A percentile compares a stretch with the other conserved stretches of the same genome.
Conservation (phyloP, 2,888 invertebrate species). For the Rhaphigaster nebulosa region DNA sequence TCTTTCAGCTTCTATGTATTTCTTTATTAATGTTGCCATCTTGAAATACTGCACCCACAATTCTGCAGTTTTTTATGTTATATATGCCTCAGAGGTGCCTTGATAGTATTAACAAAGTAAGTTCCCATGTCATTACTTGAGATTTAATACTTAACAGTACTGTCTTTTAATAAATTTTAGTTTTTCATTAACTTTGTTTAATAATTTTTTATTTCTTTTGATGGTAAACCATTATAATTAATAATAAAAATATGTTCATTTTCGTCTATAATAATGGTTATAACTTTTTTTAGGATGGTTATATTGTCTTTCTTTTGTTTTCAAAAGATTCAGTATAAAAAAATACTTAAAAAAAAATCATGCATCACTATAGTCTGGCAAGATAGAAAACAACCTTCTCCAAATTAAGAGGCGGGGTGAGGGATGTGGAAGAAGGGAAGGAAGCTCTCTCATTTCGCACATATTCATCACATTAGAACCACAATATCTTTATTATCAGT, state of each 20-base stretch:
- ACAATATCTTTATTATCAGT: no score
- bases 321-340: neutral
- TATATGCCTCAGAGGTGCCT: no score
- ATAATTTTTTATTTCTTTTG: neutral
- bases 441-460: no score
- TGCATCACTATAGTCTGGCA: no score
- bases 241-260: neutral
- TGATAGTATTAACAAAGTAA: no score
- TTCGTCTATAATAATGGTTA: neutral
- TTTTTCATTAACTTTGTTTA: neutral
- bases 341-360: neutral
- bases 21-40: neutral
- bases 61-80: constrained; percentile 18
- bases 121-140: neutral
- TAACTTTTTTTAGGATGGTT: neutral
- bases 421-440: no score
- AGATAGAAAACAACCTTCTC: no score
- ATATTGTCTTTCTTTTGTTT: neutral
- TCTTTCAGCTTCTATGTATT: constrained; percentile 40
- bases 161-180: neutral
- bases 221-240: no score
- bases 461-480: no score
- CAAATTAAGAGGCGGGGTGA: no score
- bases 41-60: constrained; percentile 1
- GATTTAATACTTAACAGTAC: neutral